Evolutionary conservation across 2,888 invertebrate genomes (phyloP), one percentile per base, ranked within the genome.

Genomic region (Noctua pronuba): DNA sequence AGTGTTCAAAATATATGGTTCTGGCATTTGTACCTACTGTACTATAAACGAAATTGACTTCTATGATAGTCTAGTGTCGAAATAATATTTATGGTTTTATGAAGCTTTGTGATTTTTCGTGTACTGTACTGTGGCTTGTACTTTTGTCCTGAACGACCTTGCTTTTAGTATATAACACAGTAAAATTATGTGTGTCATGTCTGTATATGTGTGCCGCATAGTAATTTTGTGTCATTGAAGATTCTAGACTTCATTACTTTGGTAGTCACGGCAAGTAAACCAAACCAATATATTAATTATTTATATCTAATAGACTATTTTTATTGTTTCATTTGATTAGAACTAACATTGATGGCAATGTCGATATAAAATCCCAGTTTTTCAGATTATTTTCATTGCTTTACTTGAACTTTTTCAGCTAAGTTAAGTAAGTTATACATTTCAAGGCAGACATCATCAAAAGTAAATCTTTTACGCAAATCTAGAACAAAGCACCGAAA

Each of bases 141-240:
- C 80, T 84, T 78, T 83, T 64, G 68, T 84, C 31, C 44, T 44
- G 18, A 38, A 58, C 16, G 68, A 65, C 81, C 84, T 84, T 84
- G 64, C 0, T 65, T 52, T 10, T 10, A 13, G 35, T 55, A 38
- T 66, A 16, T 69, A 28, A 41, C 21, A 58, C 16, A 75, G 24
- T 24, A 7, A 31, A 55, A 74, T n/a, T 31, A 73, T 44, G 10
- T 41, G 16, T 28, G 35, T 46, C 44, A 74, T n/a, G 38, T 55
- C 24, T 38, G 10, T 46, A 7, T 35, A 46, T 21, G 16, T 44
- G 16, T 44, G 35, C 65, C 11, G 24, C 8, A 69, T 31, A n/a
- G 49, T 52, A 38, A 76, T 60, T 68, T 49, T 28, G 41, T 52
- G 62, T 62, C 31, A 44, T 31, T 38, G 16, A 38, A 13, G 1